These are phyloP conservation scores for Castor canadensis DNA, from an alignment of 2,113 vertebrate genomes.

Conservation along the genomic window DNA sequence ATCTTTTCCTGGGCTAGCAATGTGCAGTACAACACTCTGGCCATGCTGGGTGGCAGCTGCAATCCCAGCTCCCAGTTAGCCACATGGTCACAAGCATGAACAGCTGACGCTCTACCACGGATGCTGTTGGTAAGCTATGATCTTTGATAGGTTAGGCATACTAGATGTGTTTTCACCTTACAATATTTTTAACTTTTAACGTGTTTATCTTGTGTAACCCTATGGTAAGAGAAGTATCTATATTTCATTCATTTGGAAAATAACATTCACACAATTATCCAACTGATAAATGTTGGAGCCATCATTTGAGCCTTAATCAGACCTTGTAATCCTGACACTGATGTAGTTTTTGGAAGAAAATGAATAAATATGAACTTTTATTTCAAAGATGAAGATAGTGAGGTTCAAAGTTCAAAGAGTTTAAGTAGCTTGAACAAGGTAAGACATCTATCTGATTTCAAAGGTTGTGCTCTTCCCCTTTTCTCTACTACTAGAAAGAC, in stretches of 20 bases:
- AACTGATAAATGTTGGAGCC: not conserved
- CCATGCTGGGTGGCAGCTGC: not conserved
- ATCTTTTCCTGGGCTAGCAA: not conserved
- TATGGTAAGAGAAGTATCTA: not conserved
- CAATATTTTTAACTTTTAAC: not conserved
- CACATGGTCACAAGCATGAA: not conserved
- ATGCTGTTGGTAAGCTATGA: not conserved
- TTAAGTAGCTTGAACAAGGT: not conserved
- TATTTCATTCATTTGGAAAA: not conserved
- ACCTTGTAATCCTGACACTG: not conserved
- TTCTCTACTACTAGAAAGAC: not conserved
- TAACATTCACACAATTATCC: not conserved
- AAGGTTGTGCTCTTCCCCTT: not conserved
- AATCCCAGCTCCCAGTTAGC: not conserved
- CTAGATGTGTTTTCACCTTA: not conserved
- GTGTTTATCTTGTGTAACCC: not conserved
- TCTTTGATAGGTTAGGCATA: not conserved
- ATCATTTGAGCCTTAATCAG: not conserved
- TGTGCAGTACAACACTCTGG: not conserved
- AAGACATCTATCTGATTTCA: not conserved
- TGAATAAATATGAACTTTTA: not conserved
- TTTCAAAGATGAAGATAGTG: slow-evolving; percentile 7
- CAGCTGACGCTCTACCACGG: too few relatives aligned
- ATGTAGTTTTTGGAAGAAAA: not conserved
- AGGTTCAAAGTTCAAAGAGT: not conserved